Evolutionary conservation across 2,888 invertebrate genomes (phyloP).

Genomic region (Carpatolechia fugitivella): DNA sequence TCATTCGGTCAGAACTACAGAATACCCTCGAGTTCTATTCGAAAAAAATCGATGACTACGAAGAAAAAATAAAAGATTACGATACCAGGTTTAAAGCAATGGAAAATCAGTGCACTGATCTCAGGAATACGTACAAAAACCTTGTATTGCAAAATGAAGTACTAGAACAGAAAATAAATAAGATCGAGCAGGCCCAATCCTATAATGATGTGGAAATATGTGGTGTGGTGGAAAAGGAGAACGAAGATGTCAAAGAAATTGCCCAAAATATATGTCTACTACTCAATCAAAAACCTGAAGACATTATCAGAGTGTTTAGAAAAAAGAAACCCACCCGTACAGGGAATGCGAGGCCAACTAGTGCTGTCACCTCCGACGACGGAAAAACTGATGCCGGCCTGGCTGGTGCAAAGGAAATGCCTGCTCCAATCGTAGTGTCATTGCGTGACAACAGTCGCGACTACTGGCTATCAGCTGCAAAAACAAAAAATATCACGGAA

Average conservation of each 20-base stretch:
- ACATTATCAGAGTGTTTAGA: not conserved
- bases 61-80: constrained; percentile 13
- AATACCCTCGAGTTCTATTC: no score
- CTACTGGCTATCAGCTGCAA: constrained; percentile 7
- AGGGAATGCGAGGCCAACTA: not conserved
- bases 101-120: constrained; percentile 8
- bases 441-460: constrained; percentile 4
- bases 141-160: not conserved
- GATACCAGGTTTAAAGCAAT: constrained; percentile 9
- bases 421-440: not conserved
- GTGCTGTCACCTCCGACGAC: not conserved
- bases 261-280: not conserved
- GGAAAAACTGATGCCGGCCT: not conserved
- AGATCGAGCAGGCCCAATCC: constrained; percentile 4
- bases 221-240: constrained; percentile 5
- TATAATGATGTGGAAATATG: constrained; percentile 11
- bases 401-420: no score
- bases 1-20: no score
- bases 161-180: constrained; percentile 9
- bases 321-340: not conserved
- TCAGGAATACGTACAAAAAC: constrained; percentile 8
- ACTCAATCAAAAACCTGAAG: not conserved
- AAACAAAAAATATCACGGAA: not conserved
- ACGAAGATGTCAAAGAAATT: constrained; percentile 1
- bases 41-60: not conserved